These are phyloP conservation scores for Kryptolebias marmoratus DNA, from an alignment of 2,113 vertebrate genomes.

Conservation along the genomic window DNA sequence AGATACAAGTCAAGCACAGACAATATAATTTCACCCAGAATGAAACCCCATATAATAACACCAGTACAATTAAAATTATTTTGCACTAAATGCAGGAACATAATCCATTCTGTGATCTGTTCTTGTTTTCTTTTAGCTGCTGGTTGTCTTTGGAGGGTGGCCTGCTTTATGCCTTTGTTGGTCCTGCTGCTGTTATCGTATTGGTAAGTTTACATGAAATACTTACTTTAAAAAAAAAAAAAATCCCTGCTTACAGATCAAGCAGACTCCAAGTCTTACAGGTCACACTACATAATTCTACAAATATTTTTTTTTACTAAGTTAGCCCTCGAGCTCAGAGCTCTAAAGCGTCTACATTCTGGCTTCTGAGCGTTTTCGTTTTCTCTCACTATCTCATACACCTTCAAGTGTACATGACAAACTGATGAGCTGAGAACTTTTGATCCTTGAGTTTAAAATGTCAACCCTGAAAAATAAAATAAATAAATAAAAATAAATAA, in stretches of 20 bases:
- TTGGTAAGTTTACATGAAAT: slow-evolving; percentile 82
- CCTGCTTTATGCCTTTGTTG: slow-evolving; percentile 93
- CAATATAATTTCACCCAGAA: too few species aligned
- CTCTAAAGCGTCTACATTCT: slow-evolving; percentile 15
- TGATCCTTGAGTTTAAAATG: slow-evolving; percentile 50
- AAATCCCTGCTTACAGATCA: neutral
- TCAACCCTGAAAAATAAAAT: slow-evolving; percentile 21
- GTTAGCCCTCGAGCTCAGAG: slow-evolving; percentile 4
- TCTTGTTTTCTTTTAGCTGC: slow-evolving; percentile 78
- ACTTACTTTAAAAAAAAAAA: neutral
- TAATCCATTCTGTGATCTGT: slow-evolving; percentile 5
- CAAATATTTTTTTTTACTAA: neutral
- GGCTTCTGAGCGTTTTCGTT: slow-evolving; percentile 23
- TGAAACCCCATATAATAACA: too few species aligned
- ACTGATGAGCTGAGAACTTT: slow-evolving; percentile 48
- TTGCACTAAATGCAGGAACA: slow-evolving; percentile 1
- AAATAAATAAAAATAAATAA: slow-evolving; percentile 4
- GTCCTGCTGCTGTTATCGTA: slow-evolving; percentile 93
- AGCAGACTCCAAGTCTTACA: neutral
- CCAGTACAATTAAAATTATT: too few species aligned
- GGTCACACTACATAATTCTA: neutral
- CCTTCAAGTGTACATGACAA: slow-evolving; percentile 19
- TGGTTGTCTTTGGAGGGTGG: slow-evolving; percentile 95
- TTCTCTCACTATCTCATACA: neutral
- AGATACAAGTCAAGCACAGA: too few species aligned